Evolutionary conservation across 2,113 vertebrate genomes (phyloP).

Genomic region (Ameiurus melas): DNA sequence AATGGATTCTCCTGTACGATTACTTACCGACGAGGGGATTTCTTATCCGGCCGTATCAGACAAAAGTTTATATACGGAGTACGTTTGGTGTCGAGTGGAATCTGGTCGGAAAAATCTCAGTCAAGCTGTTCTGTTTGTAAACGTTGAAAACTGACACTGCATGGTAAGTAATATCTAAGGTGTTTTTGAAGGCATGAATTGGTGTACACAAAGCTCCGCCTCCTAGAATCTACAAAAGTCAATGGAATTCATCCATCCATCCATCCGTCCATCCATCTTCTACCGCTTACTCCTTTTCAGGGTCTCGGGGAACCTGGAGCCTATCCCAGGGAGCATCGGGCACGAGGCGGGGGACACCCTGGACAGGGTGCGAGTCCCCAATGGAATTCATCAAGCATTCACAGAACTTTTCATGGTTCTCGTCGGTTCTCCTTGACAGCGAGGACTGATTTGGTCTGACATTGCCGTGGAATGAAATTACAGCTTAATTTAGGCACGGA

Average conservation of each 20-base stretch:
- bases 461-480: too few species aligned
- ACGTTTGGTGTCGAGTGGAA: neutral
- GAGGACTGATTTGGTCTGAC: neutral
- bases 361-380: neutral
- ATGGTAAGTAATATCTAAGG: neutral
- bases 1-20: neutral
- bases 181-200: neutral
- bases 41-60: neutral
- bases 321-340: too few species aligned
- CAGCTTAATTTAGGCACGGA: neutral
- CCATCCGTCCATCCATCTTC: too few species aligned
- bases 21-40: neutral
- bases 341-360: too few species aligned
- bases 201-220: neutral
- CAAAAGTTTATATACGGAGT: neutral
- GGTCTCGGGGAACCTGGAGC: too few species aligned
- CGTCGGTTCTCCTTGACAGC: neutral
- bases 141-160: neutral
- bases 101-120: neutral
- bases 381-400: neutral
- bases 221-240: neutral
- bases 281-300: too few species aligned
- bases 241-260: neutral
- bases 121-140: too few species aligned
- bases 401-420: neutral